Percentiles rank a stretch among this genome's conserved stretches.
These are phyloP conservation scores for Kryphioiulus occultus DNA, from an alignment of 2,888 invertebrate species.

Conservation along the genomic window DNA sequence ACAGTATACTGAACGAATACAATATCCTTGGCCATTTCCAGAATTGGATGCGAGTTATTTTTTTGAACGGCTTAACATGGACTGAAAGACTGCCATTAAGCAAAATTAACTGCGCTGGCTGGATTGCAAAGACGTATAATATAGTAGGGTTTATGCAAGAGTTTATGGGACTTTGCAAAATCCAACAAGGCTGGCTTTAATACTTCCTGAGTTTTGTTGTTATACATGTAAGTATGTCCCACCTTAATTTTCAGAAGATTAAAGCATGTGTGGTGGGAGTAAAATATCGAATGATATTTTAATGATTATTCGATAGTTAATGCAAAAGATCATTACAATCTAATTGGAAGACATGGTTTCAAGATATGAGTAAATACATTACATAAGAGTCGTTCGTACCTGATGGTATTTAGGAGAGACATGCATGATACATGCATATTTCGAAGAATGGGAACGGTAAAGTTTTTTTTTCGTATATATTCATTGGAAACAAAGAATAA, in stretches of 20 bases:
- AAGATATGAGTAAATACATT: no score
- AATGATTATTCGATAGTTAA: background rate
- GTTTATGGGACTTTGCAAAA: no score
- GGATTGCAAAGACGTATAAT: background rate
- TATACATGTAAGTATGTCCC: no score
- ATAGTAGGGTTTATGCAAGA: no score
- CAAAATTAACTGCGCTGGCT: background rate
- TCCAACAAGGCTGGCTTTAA: background rate
- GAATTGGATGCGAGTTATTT: conserved; percentile 16
- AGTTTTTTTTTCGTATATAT: no score
- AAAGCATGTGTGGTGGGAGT: background rate
- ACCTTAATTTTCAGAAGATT: background rate
- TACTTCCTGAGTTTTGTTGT: background rate
- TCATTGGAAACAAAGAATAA: no score
- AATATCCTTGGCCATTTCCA: background rate
- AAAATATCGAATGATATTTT: background rate
- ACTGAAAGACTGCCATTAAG: background rate
- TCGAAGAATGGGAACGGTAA: no score
- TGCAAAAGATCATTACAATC: background rate
- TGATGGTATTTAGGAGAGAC: no score
- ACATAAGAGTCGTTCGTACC: no score
- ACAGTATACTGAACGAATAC: background rate
- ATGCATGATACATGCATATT: no score
- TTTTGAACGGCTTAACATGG: background rate
- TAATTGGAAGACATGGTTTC: no score